These are phyloP conservation scores for Xenopus petersii DNA, from an alignment of 2,797 vertebrate species.

Conservation along the genomic window DNA sequence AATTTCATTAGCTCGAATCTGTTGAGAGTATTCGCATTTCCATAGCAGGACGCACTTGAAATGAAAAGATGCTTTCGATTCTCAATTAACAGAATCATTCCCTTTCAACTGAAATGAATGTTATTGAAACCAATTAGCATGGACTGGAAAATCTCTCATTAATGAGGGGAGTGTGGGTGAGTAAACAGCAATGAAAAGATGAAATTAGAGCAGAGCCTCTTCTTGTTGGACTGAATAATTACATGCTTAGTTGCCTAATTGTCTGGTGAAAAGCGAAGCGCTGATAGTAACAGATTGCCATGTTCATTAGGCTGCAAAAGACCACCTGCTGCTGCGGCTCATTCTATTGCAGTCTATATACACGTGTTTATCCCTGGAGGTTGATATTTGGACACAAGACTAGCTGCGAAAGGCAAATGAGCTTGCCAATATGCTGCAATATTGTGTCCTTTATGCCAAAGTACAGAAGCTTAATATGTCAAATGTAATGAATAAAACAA, in stretches of 20 bases:
- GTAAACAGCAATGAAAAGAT: slow-evolving; percentile 99
- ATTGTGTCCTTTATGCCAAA: slow-evolving; percentile 95
- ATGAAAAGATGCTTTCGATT: slow-evolving; percentile 93
- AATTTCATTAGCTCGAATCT: slow-evolving; percentile 98
- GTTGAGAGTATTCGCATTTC: slow-evolving; percentile 91
- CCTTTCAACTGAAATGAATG: slow-evolving; percentile 99
- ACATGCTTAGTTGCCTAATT: slow-evolving; percentile 99
- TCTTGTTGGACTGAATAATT: slow-evolving; percentile 99
- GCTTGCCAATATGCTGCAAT: slow-evolving; percentile 98
- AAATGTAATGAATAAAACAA: slow-evolving; percentile 89
- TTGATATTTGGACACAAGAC: slow-evolving; percentile 86
- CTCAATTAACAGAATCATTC: slow-evolving; percentile 98
- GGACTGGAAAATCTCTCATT: slow-evolving; percentile 99
- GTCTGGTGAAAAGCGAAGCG: slow-evolving; percentile 92
- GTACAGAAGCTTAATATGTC: slow-evolving; percentile 94
- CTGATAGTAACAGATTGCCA: slow-evolving; percentile 97
- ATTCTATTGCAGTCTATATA: slow-evolving; percentile 84
- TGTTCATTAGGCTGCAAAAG: slow-evolving; percentile 99
- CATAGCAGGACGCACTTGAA: slow-evolving; percentile 90
- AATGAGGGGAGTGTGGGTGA: slow-evolving; percentile 99
- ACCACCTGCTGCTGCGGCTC: slow-evolving; percentile 98
- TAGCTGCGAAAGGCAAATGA: slow-evolving; percentile 96
- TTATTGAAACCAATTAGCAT: slow-evolving; percentile 99
- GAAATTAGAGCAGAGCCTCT: slow-evolving; percentile 99
- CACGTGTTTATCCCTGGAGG: slow-evolving; percentile 92